Base-by-base conservation (phyloP, 2,113 vertebrate species). In the Phylloscopus trochiloides region DNA sequence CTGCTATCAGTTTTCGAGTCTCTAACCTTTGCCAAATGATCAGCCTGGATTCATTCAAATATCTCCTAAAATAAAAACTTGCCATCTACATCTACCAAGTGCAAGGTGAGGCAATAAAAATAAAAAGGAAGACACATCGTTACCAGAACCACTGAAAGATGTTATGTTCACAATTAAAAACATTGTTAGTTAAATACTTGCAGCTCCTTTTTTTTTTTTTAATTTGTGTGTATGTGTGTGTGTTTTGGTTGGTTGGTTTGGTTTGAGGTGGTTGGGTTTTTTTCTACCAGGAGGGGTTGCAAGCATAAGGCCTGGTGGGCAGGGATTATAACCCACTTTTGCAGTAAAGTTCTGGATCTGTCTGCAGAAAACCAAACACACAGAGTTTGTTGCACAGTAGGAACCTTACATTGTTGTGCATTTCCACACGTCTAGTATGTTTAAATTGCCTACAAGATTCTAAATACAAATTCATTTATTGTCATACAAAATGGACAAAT, bases 181-280 rank as follows among this genome's bases (percentile, higher is more conserved):
- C 12, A 14, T 68, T 63, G 28, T 43, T 84, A 21, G 6, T 50
- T 40, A 79, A 75, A 57, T 68, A 55, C 25, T 51, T 76, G 21
- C 15, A 88, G 17, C 4, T 45, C 5, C 14, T 62, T 62, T 36
- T 31, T 28, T 31, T 28, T 12, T 7, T 31, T 18, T 34, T 58
- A 0, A 1, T 15, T 1, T 25, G 15, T 24, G 16, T 76, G 17
- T 26, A 5, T 34, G 36, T 36, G 6, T 26, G 26, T 45, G 6
- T 32, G 8, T 17, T 22, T 38, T 47, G 47, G 14, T 47, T 85
- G 34, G 9, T 16, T 65, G 21, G 11, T 38, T 62, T 54, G 17
- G 43, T 43, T 42, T 34, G 1, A 2, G 6, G 11, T 52, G 22
- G 3, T 5, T 24, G 10, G 13, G 12, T 45, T 45, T 72, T 48